Evolutionary conservation across 2,797 vertebrate species (phyloP).

Genomic region (Zenarchopterus dispar): DNA sequence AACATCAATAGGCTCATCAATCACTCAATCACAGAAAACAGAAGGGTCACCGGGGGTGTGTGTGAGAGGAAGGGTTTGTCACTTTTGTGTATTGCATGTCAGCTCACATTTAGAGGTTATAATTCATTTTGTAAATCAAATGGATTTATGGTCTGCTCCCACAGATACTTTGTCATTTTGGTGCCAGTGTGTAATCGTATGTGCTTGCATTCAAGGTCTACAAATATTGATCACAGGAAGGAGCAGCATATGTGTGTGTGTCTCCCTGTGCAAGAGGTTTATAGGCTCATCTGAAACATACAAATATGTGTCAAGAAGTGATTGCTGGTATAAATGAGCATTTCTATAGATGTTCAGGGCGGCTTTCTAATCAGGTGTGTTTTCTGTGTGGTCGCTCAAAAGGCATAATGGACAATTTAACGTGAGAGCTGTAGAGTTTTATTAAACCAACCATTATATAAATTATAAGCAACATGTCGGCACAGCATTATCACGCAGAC

Average conservation of each 20-base stretch:
- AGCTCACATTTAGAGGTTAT: slow-evolving; percentile 53
- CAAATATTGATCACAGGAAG: slow-evolving; percentile 34
- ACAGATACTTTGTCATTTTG: slow-evolving; percentile 17
- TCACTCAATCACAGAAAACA: slow-evolving; percentile 65
- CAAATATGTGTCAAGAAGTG: slow-evolving; percentile 47
- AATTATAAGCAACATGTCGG: slow-evolving; percentile 47
- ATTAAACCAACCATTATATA: slow-evolving; percentile 33
- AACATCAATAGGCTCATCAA: slow-evolving; percentile 73
- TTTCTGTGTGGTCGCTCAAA: background rate
- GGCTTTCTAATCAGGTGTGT: background rate
- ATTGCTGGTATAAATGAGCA: slow-evolving; percentile 8
- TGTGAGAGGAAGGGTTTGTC: slow-evolving; percentile 2
- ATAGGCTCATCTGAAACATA: slow-evolving; percentile 54
- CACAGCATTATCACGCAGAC: slow-evolving; percentile 55
- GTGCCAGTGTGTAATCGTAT: background rate
- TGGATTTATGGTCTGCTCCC: background rate
- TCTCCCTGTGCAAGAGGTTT: slow-evolving; percentile 3
- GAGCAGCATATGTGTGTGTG: background rate
- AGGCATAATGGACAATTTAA: slow-evolving; percentile 22
- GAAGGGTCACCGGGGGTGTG: slow-evolving; percentile 41
- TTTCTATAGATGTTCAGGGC: background rate
- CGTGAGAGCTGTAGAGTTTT: slow-evolving; percentile 40
- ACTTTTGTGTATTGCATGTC: slow-evolving; percentile 22
- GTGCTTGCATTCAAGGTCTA: slow-evolving; percentile 11
- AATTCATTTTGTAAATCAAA: slow-evolving; percentile 38